Base-by-base conservation (phyloP, 2,888 invertebrate genomes). In the Hofmannophila pseudospretella region DNA sequence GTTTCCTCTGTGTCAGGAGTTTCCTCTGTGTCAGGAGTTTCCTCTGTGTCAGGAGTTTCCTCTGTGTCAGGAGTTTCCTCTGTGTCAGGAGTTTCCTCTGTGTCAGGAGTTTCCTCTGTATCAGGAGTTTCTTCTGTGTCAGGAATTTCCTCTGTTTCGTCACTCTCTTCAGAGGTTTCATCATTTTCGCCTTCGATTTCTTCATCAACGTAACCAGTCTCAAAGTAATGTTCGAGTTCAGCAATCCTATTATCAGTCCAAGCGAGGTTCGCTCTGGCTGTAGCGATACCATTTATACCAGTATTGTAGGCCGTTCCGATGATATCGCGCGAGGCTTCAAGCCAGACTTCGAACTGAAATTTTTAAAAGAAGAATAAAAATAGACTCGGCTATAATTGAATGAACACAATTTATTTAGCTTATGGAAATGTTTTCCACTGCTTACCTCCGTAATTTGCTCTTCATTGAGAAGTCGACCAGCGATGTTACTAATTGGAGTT, bases 321-420 rank as follows among this genome's bases (percentile, higher is more conserved):
- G 0, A 11, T 1, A 0, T 7, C 53, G 3, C 48, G 45, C 37
- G 75, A 71, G 7, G 45, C 41, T 1, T 61, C 56, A 3, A 84
- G 42, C 81, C 84, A 85, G 2, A 30, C 32, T 35, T 59, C 50
- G 11, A 77, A 71, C 86, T 85, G 48, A 22, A 48, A 60, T 38
- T 22, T 37, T 22, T 11, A 41, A 7, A 36, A 13, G 3, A 19
- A 4, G 8, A 7, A 2, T 22, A 2, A 7, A 4, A 22, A 7
- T 7, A 7, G 5, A 2, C 7, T 22, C 4, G 7, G 9, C 13
- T 19, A 19, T 34, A 19, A 22, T 7, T 25, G 23, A 26, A 14
- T 28, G 23, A 13, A 35, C 33, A n/a, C 10, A 27, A 4, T 3
- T 27, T 11, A 10, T n/a, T n/a, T n/a, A n/a, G n/a, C n/a, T n/a